Conservation (phyloP, 2,113 vertebrate genomes). For the Paratilapia polleni region DNA sequence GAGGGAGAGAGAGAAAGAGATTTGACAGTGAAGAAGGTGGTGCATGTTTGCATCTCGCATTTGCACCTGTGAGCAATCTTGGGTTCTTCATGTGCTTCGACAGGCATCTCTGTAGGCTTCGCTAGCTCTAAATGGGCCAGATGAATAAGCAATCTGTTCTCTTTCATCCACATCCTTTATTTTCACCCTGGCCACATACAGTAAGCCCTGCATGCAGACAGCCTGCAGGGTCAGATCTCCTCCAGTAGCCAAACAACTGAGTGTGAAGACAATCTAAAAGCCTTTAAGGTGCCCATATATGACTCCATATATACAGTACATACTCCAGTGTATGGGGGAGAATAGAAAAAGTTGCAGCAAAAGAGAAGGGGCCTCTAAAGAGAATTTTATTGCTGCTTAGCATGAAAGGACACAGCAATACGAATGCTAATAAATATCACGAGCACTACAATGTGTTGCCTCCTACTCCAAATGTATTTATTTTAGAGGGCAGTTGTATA, state of each 20-base stretch:
- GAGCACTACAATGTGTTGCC: conserved; percentile 23
- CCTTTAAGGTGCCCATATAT: background rate
- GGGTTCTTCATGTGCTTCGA: conserved; percentile 43
- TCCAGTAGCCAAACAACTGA: conserved; percentile 5
- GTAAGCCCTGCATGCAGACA: conserved; percentile 4
- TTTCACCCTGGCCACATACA: conserved; percentile 35
- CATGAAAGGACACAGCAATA: background rate
- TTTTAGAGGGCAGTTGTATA: background rate
- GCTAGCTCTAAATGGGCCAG: conserved; percentile 77
- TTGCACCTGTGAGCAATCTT: conserved; percentile 77
- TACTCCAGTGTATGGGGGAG: background rate
- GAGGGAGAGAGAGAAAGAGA: background rate
- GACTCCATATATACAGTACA: background rate
- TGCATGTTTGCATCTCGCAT: conserved; percentile 24
- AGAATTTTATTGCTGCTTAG: background rate
- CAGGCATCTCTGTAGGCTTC: conserved; percentile 72
- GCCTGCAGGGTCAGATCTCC: conserved; percentile 17
- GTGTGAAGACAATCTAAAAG: background rate
- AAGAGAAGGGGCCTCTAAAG: background rate
- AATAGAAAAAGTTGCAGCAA: background rate
- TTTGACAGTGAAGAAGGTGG: conserved; percentile 17
- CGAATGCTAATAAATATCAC: conserved; percentile 27
- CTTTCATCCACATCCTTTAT: conserved; percentile 77
- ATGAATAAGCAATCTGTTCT: conserved; percentile 80
- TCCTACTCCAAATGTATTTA: background rate